phyloP scores from a whole-genome alignment of 2,888 invertebrate genomes.

The Lordiphosa andalusiaca region DNA sequence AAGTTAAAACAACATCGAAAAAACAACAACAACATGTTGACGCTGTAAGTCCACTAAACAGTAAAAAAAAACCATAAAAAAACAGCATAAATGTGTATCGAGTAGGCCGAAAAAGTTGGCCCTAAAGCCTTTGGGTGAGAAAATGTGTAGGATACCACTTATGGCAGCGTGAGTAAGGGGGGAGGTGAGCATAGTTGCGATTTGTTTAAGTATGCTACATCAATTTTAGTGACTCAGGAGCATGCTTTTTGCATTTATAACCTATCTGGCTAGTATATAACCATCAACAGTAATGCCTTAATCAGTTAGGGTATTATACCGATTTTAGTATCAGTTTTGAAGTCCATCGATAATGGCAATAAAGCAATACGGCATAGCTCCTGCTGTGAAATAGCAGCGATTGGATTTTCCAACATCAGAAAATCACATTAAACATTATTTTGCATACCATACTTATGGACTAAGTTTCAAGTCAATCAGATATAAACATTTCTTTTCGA shows the following conservation, averaged over 20 bases:
- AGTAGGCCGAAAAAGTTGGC: conserved; percentile 33
- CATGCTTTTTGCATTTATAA: conserved; percentile 33
- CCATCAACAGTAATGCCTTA: too few relatives aligned
- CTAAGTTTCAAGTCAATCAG: too few relatives aligned
- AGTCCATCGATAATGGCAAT: too few relatives aligned
- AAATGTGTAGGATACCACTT: conserved; percentile 17
- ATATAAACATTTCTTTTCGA: too few relatives aligned
- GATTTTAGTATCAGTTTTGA: too few relatives aligned
- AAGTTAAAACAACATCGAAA: conserved; percentile 47
- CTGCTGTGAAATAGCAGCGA: too few relatives aligned
- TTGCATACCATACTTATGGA: too few relatives aligned
- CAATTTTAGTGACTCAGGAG: conserved; percentile 35
- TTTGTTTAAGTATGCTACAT: conserved; percentile 26
- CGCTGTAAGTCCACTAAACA: conserved; percentile 17
- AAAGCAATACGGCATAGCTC: too few relatives aligned
- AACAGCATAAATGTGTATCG: conserved; percentile 38
- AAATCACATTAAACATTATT: too few relatives aligned
- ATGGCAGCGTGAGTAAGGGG: conserved; percentile 3
- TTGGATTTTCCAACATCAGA: too few relatives aligned
- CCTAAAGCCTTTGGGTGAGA: conserved; percentile 11
- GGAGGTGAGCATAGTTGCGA: background rate
- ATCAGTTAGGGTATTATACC: conserved; percentile 9
- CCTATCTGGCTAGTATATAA: conserved; percentile 10
- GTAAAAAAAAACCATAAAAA: conserved; percentile 35
- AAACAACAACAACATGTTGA: conserved; percentile 26